phyloP scores from a whole-genome alignment of 2,797 vertebrate genomes.

The Tapirus indicus region DNA sequence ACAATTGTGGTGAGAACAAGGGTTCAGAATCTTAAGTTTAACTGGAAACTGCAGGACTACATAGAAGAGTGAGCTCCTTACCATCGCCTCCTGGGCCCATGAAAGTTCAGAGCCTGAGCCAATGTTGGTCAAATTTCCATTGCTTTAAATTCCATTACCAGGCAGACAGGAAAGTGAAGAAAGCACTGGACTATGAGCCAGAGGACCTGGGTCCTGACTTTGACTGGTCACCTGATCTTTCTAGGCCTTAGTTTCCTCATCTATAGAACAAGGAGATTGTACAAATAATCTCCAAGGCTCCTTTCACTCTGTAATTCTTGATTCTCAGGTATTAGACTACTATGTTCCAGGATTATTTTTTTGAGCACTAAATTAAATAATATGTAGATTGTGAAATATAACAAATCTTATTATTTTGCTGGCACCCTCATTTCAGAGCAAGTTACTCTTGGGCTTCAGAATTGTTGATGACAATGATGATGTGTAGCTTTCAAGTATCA shows the following conservation, averaged over 20 bases:
- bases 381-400: background rate
- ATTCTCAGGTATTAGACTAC: background rate
- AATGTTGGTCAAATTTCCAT: background rate
- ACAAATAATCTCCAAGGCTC: background rate
- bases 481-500: background rate
- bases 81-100: background rate
- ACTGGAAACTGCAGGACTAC: conserved; percentile 18
- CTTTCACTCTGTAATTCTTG: conserved; percentile 12
- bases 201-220: background rate
- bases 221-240: background rate
- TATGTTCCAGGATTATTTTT: conserved; percentile 14
- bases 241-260: background rate
- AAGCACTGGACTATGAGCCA: background rate
- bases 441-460: background rate
- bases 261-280: background rate
- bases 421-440: background rate
- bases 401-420: conserved; percentile 5
- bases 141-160: conserved; percentile 6
- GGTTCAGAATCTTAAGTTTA: conserved; percentile 23
- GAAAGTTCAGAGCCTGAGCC: background rate
- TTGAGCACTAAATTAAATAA: conserved; percentile 28
- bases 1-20: background rate
- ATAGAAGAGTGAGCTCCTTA: background rate
- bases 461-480: background rate
- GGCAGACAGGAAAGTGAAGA: background rate